Evolutionary conservation across 2,888 invertebrate genomes (phyloP).

Genomic region (Sarcophaga rosellei): DNA sequence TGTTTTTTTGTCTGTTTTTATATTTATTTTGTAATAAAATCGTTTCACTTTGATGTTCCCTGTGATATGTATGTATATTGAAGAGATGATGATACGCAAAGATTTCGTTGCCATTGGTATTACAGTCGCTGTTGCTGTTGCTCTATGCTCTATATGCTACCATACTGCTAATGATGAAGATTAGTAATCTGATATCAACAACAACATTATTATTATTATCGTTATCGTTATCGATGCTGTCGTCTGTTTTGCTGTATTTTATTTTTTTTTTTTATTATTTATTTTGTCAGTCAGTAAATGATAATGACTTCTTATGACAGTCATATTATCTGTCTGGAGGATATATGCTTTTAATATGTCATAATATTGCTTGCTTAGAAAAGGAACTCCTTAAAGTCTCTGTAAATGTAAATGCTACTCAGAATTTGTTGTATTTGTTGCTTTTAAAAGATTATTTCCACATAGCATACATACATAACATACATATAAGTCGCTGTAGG

Average conservation of each 20-base stretch:
- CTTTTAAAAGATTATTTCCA: no score
- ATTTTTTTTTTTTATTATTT: not conserved
- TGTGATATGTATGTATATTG: not conserved
- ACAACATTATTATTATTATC: constrained; percentile 13
- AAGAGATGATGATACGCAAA: not conserved
- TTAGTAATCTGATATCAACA: constrained; percentile 21
- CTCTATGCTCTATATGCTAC: no score
- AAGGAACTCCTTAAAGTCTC: no score
- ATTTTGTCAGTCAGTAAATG: not conserved
- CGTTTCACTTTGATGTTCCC: constrained; percentile 32
- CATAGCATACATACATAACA: no score
- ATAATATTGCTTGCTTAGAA: no score
- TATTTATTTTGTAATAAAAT: constrained; percentile 28
- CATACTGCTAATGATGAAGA: not conserved
- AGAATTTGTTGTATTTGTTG: no score
- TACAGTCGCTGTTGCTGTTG: no score
- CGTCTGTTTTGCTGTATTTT: not conserved
- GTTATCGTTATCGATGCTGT: not conserved
- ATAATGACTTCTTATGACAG: not conserved
- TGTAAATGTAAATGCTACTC: no score
- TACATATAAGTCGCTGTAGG: no score
- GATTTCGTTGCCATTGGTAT: not conserved
- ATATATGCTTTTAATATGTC: not conserved
- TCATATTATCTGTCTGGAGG: no score
- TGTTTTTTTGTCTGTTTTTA: not conserved